A percentile compares a stretch with the other conserved stretches of the same genome.
phyloP scores from a whole-genome alignment of 2,888 invertebrate species.

The Ethmia dodecea region DNA sequence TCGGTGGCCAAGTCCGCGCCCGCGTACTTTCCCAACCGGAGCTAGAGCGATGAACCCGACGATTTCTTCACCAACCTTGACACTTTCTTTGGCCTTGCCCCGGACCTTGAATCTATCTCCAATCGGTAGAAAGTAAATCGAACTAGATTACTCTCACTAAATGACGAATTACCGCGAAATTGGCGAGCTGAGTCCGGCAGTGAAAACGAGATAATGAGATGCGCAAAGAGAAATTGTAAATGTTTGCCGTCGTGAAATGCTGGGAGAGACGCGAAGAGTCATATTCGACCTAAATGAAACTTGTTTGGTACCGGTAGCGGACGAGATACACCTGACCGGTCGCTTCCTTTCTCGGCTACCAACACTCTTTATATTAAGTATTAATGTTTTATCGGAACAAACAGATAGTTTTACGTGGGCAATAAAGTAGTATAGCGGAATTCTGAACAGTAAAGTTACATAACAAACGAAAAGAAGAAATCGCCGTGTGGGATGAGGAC shows the following conservation, averaged over 20 bases:
- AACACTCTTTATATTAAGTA: slow-evolving; percentile 7
- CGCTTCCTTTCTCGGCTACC: slow-evolving; percentile 37
- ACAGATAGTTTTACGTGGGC: neutral
- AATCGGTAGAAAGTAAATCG: slow-evolving; percentile 62
- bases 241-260: slow-evolving; percentile 68
- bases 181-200: slow-evolving; percentile 58
- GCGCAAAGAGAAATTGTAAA: slow-evolving; percentile 76
- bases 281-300: slow-evolving; percentile 67
- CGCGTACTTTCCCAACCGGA: slow-evolving; percentile 71
- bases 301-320: slow-evolving; percentile 49
- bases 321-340: slow-evolving; percentile 31
- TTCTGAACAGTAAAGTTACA: slow-evolving; percentile 5
- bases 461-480: slow-evolving; percentile 5
- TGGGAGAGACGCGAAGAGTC: slow-evolving; percentile 65
- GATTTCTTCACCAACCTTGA: slow-evolving; percentile 75
- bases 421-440: neutral
- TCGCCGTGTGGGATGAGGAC: slow-evolving; percentile 3
- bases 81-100: slow-evolving; percentile 73
- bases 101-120: slow-evolving; percentile 50
- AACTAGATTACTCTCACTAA: slow-evolving; percentile 65
- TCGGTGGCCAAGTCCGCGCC: slow-evolving; percentile 44
- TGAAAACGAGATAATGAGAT: slow-evolving; percentile 74
- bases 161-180: slow-evolving; percentile 60
- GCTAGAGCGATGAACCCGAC: slow-evolving; percentile 62
- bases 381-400: neutral